Base-by-base conservation (phyloP, 2,797 vertebrate species). In the Scomberomorus guttatus region DNA sequence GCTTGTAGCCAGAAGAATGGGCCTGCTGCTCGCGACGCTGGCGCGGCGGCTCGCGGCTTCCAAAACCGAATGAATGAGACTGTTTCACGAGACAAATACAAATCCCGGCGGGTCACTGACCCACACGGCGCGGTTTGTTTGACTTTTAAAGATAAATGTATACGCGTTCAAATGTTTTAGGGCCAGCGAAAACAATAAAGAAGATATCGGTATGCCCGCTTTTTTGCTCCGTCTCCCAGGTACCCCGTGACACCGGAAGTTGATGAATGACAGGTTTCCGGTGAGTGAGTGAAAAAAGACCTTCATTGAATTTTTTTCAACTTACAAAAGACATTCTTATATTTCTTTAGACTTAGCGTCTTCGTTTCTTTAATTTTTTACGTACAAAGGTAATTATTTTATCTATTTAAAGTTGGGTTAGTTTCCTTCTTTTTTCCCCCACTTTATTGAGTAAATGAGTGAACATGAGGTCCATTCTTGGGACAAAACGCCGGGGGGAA, bases 241-340 rank as follows among this genome's bases (percentile, higher is more conserved):
- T 77, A 78, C 85, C 86, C 92, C 83, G 86, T 93, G 83, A 94
- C 90, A 94, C 91, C 86, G 94, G 94, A 95, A 93, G 92, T 91
- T 92, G 89, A 94, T 87, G 65, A 65, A 34, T 67, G 46, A 54
- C 64, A n/a, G 0, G 24, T 60, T 90, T 94, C 93, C 92, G 87
- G 86, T 25, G n/a, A 75, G 20, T 52, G 39, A 37, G 11, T 37
- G 37, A 42, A 37, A 50, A 48, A 18, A 48, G 5, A 5, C 3
- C 37, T 39, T 48, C 17, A 50, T 20, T 7, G 6, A 50, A 18
- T 18, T 17, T 48, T 48, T 48, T 48, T 18, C 2, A 9, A 6
- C 29, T 50, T 20, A 18, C 1, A 50, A 50, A 50, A 18, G 2
- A 6, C 17, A 17, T 48, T 17, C 1, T 48, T 48, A 5, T 2